Conservation (phyloP, 2,797 vertebrate genomes). For the Hylomyscus alleni region DNA sequence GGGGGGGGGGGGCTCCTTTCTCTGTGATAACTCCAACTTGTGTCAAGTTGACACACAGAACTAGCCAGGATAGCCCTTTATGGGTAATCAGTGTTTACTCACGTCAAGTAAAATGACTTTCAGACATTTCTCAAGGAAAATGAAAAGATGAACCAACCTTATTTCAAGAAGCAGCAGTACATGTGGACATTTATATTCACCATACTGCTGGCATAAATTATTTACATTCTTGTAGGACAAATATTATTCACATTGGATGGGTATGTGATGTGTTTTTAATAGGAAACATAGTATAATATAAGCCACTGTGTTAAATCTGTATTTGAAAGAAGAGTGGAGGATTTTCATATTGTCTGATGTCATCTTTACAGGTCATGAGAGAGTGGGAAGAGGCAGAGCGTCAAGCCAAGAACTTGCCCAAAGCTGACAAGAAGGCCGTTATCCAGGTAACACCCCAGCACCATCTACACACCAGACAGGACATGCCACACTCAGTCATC, state of each 20-base stretch:
- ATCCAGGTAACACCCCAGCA: constrained; percentile 93
- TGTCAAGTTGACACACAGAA: too few species aligned
- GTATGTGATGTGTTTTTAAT: neutral
- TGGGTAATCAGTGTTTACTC: neutral
- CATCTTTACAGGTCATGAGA: constrained; percentile 95
- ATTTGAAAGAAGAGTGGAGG: constrained; percentile 18
- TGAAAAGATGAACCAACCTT: neutral
- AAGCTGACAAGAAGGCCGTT: constrained; percentile 97
- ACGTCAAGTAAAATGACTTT: constrained; percentile 31
- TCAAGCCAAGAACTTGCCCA: constrained; percentile 97
- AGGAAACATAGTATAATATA: neutral
- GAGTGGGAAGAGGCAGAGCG: constrained; percentile 99
- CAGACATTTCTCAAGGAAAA: neutral
- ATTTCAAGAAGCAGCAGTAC: neutral
- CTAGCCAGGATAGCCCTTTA: neutral
- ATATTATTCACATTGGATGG: neutral
- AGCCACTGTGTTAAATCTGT: neutral
- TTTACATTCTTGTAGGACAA: neutral
- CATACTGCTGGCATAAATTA: neutral
- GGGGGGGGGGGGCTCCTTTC: too few species aligned
- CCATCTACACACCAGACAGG: accelerated
- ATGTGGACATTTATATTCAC: neutral
- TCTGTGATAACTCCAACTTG: too few species aligned
- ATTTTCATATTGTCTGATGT: constrained; percentile 65
- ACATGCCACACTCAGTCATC: neutral